Evolutionary conservation across 2,888 invertebrate genomes (phyloP).

Genomic region (Molorchus minor): DNA sequence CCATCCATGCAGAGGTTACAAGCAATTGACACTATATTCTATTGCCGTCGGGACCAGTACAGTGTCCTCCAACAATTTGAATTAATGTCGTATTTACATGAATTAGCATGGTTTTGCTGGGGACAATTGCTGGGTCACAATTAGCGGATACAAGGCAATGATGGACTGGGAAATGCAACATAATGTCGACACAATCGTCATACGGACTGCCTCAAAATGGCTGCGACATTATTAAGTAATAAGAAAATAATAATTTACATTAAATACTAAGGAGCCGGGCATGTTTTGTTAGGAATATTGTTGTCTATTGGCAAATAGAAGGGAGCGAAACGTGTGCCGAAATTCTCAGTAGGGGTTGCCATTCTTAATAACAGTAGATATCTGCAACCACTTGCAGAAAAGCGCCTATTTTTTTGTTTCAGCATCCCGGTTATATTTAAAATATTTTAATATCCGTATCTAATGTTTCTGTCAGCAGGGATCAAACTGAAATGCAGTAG

Average conservation of each 20-base stretch:
- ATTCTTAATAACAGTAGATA: too few species aligned
- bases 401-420: too few species aligned
- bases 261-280: too few species aligned
- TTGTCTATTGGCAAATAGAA: too few species aligned
- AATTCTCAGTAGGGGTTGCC: too few species aligned
- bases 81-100: constrained; percentile 46
- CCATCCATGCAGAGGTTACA: too few species aligned
- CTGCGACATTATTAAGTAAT: neutral
- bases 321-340: too few species aligned
- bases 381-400: too few species aligned
- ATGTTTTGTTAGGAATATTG: too few species aligned
- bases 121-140: constrained; percentile 10
- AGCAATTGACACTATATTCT: constrained; percentile 35
- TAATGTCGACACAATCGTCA: neutral
- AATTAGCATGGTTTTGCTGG: constrained; percentile 33
- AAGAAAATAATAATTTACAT: too few species aligned
- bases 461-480: neutral
- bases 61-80: constrained; percentile 30
- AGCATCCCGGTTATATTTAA: too few species aligned
- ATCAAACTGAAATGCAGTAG: neutral
- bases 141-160: neutral
- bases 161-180: neutral
- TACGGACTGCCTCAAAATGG: neutral
- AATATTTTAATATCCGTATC: too few species aligned
- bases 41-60: constrained; percentile 20